A percentile compares a stretch with the other conserved stretches of the same genome.
phyloP scores from a whole-genome alignment of 2,797 vertebrate species.

The Pseudotriccus pelzelni region DNA sequence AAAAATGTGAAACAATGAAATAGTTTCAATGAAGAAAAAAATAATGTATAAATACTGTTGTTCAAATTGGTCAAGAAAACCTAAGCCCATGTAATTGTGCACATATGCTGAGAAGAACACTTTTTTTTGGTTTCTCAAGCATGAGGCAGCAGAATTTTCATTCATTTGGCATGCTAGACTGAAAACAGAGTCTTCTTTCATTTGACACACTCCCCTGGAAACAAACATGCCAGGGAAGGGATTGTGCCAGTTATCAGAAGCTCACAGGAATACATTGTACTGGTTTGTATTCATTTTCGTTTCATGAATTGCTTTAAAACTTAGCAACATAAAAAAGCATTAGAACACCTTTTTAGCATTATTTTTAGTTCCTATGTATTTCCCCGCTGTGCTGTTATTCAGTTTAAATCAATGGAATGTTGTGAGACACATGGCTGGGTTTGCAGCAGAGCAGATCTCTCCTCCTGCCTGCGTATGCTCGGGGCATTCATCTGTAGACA shows the following conservation, averaged over 20 bases:
- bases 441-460: not conserved
- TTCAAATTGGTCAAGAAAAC: not conserved
- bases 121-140: conserved; percentile 48
- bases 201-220: conserved; percentile 59
- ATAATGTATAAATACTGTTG: not conserved
- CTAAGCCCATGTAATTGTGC: not conserved
- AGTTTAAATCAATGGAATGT: conserved; percentile 42
- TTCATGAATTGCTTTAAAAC: conserved; percentile 64
- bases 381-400: conserved; percentile 52
- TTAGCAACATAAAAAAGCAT: conserved; percentile 44
- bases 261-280: conserved; percentile 63
- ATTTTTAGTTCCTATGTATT: conserved; percentile 31
- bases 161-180: conserved; percentile 55
- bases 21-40: not conserved
- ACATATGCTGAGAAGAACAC: not conserved
- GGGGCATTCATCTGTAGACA: not conserved
- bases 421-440: not conserved
- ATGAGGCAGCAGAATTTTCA: conserved; percentile 67
- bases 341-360: conserved; percentile 47
- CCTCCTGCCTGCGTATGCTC: not conserved
- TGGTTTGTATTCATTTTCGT: conserved; percentile 58
- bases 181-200: conserved; percentile 52
- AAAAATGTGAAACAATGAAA: not conserved
- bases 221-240: conserved; percentile 53
- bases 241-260: conserved; percentile 59